phyloP scores from a whole-genome alignment of 1,140 invertebrate genomes.

The Drosophila bipectinata region DNA sequence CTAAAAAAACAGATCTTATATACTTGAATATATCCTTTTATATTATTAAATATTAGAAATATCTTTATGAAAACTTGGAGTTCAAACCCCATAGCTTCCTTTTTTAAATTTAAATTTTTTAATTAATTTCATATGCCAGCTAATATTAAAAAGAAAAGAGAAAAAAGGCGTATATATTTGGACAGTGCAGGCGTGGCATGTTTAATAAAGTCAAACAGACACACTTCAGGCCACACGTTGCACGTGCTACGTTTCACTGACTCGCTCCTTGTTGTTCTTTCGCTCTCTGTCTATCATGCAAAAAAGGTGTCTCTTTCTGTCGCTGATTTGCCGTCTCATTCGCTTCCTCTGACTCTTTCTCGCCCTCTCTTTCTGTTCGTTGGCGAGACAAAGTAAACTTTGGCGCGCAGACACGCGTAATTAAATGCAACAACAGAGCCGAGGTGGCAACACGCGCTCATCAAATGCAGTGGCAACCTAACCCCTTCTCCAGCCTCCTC shows the following conservation, averaged over 20 bases:
- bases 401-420: constrained; percentile 71
- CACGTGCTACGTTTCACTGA: constrained; percentile 23
- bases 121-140: background rate
- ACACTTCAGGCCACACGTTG: constrained; percentile 48
- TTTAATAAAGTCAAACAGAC: constrained; percentile 76
- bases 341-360: background rate
- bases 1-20: too few species aligned
- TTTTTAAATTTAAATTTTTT: background rate
- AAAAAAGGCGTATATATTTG: background rate
- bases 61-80: too few species aligned
- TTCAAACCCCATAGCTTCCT: too few species aligned
- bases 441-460: constrained; percentile 31
- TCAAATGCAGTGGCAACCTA: background rate
- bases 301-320: constrained; percentile 8
- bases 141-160: too few species aligned
- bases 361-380: constrained; percentile 9
- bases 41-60: too few species aligned
- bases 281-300: constrained; percentile 7
- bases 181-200: constrained; percentile 44
- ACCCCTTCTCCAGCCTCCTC: background rate
- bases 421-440: constrained; percentile 75
- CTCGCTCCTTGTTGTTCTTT: background rate
- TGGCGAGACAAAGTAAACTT: constrained; percentile 78
- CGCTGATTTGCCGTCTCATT: constrained; percentile 10
- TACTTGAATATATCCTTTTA: too few species aligned